phyloP scores from a whole-genome alignment of 1,140 invertebrate genomes.

The Microvelia longipes region DNA sequence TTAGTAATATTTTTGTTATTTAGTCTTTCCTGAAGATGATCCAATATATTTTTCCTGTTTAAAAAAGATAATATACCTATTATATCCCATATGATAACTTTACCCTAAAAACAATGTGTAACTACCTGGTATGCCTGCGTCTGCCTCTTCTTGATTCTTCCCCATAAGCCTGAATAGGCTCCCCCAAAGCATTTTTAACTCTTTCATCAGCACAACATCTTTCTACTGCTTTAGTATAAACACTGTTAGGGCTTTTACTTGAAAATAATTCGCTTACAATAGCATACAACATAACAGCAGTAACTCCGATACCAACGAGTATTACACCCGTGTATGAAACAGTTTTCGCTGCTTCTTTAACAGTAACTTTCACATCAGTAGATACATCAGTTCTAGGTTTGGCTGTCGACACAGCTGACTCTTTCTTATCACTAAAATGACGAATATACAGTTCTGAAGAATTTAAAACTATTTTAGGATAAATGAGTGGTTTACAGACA shows the following conservation, averaged over 20 bases:
- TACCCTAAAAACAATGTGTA: no score
- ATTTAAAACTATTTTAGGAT: not conserved
- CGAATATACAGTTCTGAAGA: not conserved
- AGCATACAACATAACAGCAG: slow-evolving; percentile 60
- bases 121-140: slow-evolving; percentile 45
- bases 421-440: slow-evolving; percentile 7
- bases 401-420: slow-evolving; percentile 30
- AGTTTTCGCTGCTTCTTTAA: slow-evolving; percentile 76
- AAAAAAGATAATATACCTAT: no score
- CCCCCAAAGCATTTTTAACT: slow-evolving; percentile 57
- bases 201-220: slow-evolving; percentile 50
- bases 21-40: no score
- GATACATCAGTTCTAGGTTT: slow-evolving; percentile 30
- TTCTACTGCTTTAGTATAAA: slow-evolving; percentile 63
- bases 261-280: slow-evolving; percentile 77
- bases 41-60: no score
- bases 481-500: not conserved
- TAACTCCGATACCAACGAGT: slow-evolving; percentile 55
- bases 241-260: slow-evolving; percentile 63
- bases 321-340: slow-evolving; percentile 68
- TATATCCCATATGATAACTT: no score
- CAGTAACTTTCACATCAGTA: slow-evolving; percentile 49
- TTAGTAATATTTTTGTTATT: no score
- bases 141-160: slow-evolving; percentile 65
- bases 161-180: slow-evolving; percentile 75